Base-by-base conservation (phyloP, 2,113 vertebrate species). In the western clawed frog (Xenopus tropicalis) region DNA sequence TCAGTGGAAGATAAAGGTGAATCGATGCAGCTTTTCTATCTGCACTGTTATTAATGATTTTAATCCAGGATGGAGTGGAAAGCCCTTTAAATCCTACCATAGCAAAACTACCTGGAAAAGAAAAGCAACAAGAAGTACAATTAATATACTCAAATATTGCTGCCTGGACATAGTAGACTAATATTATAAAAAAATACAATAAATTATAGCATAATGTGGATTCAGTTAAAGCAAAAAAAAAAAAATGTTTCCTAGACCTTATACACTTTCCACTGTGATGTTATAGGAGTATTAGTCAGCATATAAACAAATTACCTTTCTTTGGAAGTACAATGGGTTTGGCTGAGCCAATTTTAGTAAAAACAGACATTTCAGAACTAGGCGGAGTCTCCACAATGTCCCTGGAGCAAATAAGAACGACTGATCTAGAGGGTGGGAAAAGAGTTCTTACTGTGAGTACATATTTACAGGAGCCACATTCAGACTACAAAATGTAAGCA, bases 21-120 rank as follows among this genome's bases (percentile, higher is more conserved):
- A 84, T 70, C 59, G 72, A 83, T 46, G 80, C 76, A 43, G 73
- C 66, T 74, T 76, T 80, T 75, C 81, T 80, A 59, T 73, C 74
- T 74, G 20, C 43, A 52, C 54, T 52, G 21, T 54, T 76, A 29
- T 61, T 82, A 80, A 78, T 25, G 24, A 81, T 73, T 82, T 86
- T 78, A 73, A 81, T 85, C 86, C 81, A 82, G 58, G 82, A 71
- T 72, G 80, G 81, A 21, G 67, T 82, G 70, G 61, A 11, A 61
- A 72, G 68, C 66, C 82, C 80, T 77, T 83, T 79, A 25, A 62
- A 79, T 24, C 78, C 84, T 77, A 86, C 78, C 72, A 73, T 79
- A 52, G 80, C 77, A 78, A 85, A 83, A 72, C 70, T 83, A 69
- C 86, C 86, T 84, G 81, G 29, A 83, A 85, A 81, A n/a, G n/a